Conservation (phyloP, 2,888 invertebrate genomes). For the Nemotelus nigrinus region DNA sequence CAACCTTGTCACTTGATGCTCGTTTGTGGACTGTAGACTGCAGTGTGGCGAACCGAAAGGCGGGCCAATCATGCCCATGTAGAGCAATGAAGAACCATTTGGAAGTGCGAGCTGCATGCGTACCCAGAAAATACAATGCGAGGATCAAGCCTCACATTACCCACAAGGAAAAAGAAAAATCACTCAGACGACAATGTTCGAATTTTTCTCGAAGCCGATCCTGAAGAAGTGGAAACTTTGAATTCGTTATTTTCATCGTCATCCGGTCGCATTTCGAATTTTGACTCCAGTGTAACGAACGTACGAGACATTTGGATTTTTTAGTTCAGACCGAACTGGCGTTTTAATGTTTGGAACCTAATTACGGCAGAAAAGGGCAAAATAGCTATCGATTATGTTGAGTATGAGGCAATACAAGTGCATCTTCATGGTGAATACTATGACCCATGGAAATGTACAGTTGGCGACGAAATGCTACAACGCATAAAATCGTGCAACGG, state of each 20-base stretch:
- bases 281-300: not conserved
- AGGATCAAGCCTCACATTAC: slow-evolving; percentile 8
- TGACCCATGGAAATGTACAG: too few relatives aligned
- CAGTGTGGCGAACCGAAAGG: not conserved
- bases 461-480: too few relatives aligned
- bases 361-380: slow-evolving; percentile 11
- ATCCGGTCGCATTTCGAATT: slow-evolving; percentile 50
- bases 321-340: not conserved
- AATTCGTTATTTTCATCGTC: slow-evolving; percentile 41
- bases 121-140: not conserved
- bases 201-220: slow-evolving; percentile 39
- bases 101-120: not conserved
- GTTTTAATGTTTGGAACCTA: slow-evolving; percentile 24
- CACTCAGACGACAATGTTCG: not conserved
- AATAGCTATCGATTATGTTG: too few relatives aligned
- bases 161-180: slow-evolving; percentile 15
- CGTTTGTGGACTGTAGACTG: not conserved
- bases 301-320: not conserved
- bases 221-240: slow-evolving; percentile 34
- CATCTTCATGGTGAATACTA: too few relatives aligned
- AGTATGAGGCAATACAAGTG: too few relatives aligned
- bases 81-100: not conserved
- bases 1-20: slow-evolving; percentile 60
- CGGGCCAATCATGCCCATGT: not conserved
- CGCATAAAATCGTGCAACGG: too few relatives aligned